Evolutionary conservation across 2,113 vertebrate genomes (phyloP).

Genomic region (Bujurquina vittata): DNA sequence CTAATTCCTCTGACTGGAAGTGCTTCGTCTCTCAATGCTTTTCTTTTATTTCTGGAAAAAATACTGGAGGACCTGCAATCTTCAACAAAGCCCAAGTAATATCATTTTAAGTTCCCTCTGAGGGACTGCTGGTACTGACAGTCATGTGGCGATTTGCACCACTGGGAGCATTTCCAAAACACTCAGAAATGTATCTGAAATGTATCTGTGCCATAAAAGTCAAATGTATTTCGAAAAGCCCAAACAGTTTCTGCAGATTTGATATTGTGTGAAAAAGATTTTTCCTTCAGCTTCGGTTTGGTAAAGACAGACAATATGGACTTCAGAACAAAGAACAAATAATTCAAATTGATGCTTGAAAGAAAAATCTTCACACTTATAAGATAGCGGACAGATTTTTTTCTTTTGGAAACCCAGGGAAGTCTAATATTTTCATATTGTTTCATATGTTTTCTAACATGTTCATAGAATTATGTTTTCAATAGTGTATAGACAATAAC

Average conservation of each 20-base stretch:
- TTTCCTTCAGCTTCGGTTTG: not conserved
- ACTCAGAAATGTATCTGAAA: slow-evolving; percentile 13
- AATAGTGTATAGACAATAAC: not conserved
- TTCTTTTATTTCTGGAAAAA: slow-evolving; percentile 33
- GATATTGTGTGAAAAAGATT: slow-evolving; percentile 28
- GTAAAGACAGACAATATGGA: not conserved
- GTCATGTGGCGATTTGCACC: slow-evolving; percentile 35
- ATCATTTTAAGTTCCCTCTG: slow-evolving; percentile 38
- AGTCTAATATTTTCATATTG: too few relatives aligned
- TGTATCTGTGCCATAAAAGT: slow-evolving; percentile 14
- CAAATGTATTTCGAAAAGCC: slow-evolving; percentile 30
- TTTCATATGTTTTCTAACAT: not conserved
- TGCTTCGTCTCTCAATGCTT: slow-evolving; percentile 20
- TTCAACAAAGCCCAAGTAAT: slow-evolving; percentile 54
- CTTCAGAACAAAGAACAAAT: not conserved
- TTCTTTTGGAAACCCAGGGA: not conserved
- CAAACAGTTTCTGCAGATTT: slow-evolving; percentile 13
- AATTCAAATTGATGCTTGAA: not conserved
- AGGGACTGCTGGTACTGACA: slow-evolving; percentile 43
- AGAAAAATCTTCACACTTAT: not conserved
- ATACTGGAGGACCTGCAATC: slow-evolving; percentile 44
- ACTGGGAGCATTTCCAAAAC: slow-evolving; percentile 27
- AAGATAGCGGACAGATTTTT: not conserved
- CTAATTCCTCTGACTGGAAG: slow-evolving; percentile 42
- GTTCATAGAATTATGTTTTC: not conserved